A percentile compares a stretch with the other conserved stretches of the same genome.
phyloP scores from a whole-genome alignment of 2,113 vertebrate genomes.

The Okapia johnstoni region DNA sequence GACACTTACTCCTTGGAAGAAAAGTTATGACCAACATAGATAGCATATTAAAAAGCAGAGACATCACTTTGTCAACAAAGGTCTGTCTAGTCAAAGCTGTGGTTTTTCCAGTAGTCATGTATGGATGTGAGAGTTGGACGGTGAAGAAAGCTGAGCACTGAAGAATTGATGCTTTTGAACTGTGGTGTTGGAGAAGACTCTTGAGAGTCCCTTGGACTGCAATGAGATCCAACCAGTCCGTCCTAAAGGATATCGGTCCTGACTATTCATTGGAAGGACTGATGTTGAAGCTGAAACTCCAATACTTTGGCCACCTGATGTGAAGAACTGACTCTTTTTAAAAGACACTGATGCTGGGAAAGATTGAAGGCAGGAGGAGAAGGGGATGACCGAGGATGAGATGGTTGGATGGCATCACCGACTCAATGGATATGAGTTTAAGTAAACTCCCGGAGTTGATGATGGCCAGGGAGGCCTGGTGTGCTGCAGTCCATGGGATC shows the following conservation, averaged over 20 bases:
- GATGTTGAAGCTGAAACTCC: background rate
- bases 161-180: background rate
- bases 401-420: background rate
- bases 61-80: background rate
- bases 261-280: background rate
- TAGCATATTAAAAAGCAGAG: background rate
- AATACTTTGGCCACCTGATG: background rate
- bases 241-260: background rate
- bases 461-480: background rate
- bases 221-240: background rate
- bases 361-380: background rate
- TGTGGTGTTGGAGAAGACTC: background rate
- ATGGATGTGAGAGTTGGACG: background rate
- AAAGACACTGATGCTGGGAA: background rate
- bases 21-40: background rate
- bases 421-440: background rate
- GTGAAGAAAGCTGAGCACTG: background rate
- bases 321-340: background rate
- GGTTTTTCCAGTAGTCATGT: background rate
- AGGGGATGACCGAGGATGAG: background rate
- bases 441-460: background rate
- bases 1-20: background rate
- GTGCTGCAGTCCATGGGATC: background rate
- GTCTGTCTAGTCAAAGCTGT: background rate
- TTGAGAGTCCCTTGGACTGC: background rate